Evolutionary conservation across 2,888 invertebrate genomes (phyloP), one percentile per base, ranked within the genome.

Genomic region (Slavum lentiscoides): DNA sequence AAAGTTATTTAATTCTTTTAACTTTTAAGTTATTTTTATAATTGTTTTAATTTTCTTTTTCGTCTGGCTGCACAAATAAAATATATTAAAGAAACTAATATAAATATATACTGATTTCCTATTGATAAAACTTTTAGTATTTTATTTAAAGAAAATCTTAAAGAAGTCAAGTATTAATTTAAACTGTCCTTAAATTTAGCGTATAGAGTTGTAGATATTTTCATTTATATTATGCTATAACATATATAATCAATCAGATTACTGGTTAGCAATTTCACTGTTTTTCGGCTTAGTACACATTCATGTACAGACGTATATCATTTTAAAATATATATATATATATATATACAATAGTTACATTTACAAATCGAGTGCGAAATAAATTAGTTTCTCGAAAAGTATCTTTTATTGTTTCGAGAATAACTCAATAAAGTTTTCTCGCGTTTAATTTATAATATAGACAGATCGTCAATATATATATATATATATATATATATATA

Each of bases 231-330:
- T 74, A 49, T 15, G 58, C 66, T 74, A 66, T 39, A n/a, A n/a
- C n/a, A n/a, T n/a, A n/a, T n/a, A n/a, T 23, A 58, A 66, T n/a
- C 70, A 53, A 70, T 77, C 53, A 62, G 61, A 77, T 62, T 37
- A 49, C 49, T 49, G 49, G 11, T 62, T 62, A 30, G 30, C 7
- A 59, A 43, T 39, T 69, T 37, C 19, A 61, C 15, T 61, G 62
- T 43, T 70, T 69, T 61, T 61, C 19, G 23, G 58, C 49, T 2
- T 53, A 70, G 23, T 61, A 61, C 9, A 9, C 43, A 9, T n/a
- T n/a, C 19, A 39, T 19, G 23, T 30, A 13, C 30, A 59, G 6
- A 43, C 30, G 39, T 53, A 49, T 64, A 74, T 64, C 37, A 64
- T 74, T n/a, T 74, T 64, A 37, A 74, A 55, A 53, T n/a, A 74